Conservation (phyloP, 2,797 vertebrate species). For the Microcaecilia unicolor region DNA sequence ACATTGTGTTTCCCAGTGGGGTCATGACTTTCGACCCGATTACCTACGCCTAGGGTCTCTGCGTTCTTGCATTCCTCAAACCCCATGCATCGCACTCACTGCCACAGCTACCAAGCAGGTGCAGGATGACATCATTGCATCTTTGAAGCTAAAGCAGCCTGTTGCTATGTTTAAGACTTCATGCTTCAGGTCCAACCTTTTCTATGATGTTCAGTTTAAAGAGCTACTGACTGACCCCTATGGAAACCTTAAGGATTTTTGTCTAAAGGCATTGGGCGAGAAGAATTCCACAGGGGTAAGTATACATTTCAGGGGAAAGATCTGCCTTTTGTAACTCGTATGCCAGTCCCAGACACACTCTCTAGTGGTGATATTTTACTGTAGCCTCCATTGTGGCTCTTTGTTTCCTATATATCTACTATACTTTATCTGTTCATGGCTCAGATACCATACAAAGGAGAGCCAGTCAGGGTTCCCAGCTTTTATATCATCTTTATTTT, state of each 20-base stretch:
- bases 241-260: constrained; percentile 71
- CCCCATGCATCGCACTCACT: constrained; percentile 80
- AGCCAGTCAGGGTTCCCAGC: too few species aligned
- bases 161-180: constrained; percentile 69
- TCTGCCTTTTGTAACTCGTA: background rate
- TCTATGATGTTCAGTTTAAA: constrained; percentile 86
- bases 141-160: constrained; percentile 59
- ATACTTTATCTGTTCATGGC: too few species aligned
- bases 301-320: background rate
- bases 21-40: constrained; percentile 92
- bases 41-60: constrained; percentile 81
- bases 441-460: too few species aligned
- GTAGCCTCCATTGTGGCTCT: too few species aligned
- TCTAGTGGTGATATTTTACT: too few species aligned
- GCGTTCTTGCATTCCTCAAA: constrained; percentile 53
- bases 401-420: too few species aligned
- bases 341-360: background rate
- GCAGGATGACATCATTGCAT: constrained; percentile 72
- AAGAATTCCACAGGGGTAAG: constrained; percentile 60
- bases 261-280: constrained; percentile 60
- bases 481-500: too few species aligned
- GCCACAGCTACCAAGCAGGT: constrained; percentile 85
- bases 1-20: constrained; percentile 97
- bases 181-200: constrained; percentile 85
- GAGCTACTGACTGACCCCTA: constrained; percentile 75